Evolutionary conservation across 2,888 invertebrate species (phyloP), one percentile per base, ranked within the genome.

Genomic region (Miltochrista miniata): DNA sequence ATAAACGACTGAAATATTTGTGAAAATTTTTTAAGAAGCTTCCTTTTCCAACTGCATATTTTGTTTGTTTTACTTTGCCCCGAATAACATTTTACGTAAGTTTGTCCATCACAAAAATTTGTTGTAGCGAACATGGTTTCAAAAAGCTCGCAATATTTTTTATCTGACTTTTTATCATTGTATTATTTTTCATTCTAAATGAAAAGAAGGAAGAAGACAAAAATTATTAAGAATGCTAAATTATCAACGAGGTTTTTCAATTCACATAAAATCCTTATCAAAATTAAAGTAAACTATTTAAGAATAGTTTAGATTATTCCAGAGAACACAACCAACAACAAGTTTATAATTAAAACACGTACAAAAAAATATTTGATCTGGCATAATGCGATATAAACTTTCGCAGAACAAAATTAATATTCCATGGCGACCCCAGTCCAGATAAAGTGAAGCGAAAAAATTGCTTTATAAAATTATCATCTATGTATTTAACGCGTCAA

Each of bases 401-500:
- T 30, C 40, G 12, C 45, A 43, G 45, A 51, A 51, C 41, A 41
- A 34, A 51, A 60, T 52, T 55, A 56, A 59, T 54, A 59, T 56
- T 56, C 54, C 38, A 45, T 48, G 13, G 30, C 18, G 12, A 18
- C 37, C n/a, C 14, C 10, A 2, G 38, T 45, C 30, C 48, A 45
- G 44, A 45, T 52, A 54, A 63, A 55, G 12, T 46, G 36, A 47
- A 45, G 37, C 42, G 31, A 49, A 51, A 61, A 54, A 49, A 39
- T 51, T 42, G 51, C 40, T 60, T 62, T 39, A 56, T 55, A 54
- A 64, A 56, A 60, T 64, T 51, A 67, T 58, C 54, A 56, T 54
- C 55, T 68, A 67, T 70, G 65, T 68, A 54, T 70, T 72, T 74
- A 70, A 68, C 72, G 59, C 70, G 70, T 68, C 66, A 68, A 67